Conservation (phyloP, 2,888 invertebrate species). For the Tinea trinotella region DNA sequence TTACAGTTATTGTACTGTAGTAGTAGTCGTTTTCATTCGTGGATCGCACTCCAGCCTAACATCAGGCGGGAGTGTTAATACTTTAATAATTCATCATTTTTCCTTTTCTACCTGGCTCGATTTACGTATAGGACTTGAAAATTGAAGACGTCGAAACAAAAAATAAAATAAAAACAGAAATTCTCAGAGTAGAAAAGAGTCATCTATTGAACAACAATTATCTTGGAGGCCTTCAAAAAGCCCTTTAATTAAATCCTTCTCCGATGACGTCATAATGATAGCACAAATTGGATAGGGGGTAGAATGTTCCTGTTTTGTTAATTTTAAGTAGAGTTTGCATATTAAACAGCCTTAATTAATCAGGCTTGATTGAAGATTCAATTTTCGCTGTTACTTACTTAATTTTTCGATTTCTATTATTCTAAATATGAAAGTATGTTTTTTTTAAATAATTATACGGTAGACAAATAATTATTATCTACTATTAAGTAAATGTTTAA, state of each 20-base stretch:
- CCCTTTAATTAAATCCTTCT: conserved; percentile 72
- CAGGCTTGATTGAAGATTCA: conserved; percentile 12
- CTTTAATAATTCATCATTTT: too few relatives aligned
- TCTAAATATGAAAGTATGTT: neutral
- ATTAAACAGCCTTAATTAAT: conserved; percentile 13
- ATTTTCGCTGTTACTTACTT: neutral
- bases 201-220: conserved; percentile 66
- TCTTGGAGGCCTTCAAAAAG: conserved; percentile 59
- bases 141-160: neutral
- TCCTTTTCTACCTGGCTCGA: too few relatives aligned
- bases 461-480: too few relatives aligned
- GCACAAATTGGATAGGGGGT: conserved; percentile 62
- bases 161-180: neutral
- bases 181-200: conserved; percentile 16
- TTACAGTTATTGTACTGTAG: too few relatives aligned
- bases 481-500: neutral
- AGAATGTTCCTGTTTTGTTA: conserved; percentile 62
- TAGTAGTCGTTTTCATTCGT: too few relatives aligned
- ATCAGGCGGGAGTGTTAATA: too few relatives aligned
- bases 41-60: too few relatives aligned
- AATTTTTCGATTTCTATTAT: conserved; percentile 6
- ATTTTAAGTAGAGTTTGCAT: conserved; percentile 39
- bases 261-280: conserved; percentile 71
- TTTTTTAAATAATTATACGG: neutral
- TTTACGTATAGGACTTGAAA: neutral